Conservation (phyloP, 2,888 invertebrate species). For the Tethea ocularis region DNA sequence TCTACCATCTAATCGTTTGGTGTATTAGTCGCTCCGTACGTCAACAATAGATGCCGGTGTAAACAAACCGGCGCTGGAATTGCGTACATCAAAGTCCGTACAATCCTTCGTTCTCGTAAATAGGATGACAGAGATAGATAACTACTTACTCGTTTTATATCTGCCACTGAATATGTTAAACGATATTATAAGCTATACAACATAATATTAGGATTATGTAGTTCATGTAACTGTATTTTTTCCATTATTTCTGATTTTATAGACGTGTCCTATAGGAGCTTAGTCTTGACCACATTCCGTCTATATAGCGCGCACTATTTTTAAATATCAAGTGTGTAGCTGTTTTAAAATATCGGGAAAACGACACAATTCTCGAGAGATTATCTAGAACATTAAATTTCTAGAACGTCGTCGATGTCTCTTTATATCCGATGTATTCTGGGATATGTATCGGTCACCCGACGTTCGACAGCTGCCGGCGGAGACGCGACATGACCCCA, state of each 20-base stretch:
- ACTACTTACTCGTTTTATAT: background rate
- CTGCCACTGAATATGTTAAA: background rate
- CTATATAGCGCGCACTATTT: slow-evolving; percentile 34
- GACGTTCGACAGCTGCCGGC: slow-evolving; percentile 73
- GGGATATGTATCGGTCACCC: slow-evolving; percentile 61
- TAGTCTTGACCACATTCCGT: background rate
- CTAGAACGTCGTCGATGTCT: slow-evolving; percentile 56
- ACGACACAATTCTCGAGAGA: slow-evolving; percentile 32
- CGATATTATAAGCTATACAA: background rate
- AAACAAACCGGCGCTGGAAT: slow-evolving; percentile 63
- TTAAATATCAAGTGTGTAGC: slow-evolving; percentile 31
- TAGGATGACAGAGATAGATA: background rate
- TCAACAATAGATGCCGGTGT: slow-evolving; percentile 52
- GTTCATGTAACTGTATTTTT: too few species aligned
- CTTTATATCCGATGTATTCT: slow-evolving; percentile 71
- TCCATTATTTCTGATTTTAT: too few species aligned
- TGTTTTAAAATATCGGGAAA: slow-evolving; percentile 42
- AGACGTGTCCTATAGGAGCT: background rate
- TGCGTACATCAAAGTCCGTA: slow-evolving; percentile 27
- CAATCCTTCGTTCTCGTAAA: background rate
- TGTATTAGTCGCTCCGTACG: slow-evolving; percentile 12
- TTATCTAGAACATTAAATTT: slow-evolving; percentile 58
- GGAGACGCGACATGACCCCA: slow-evolving; percentile 60
- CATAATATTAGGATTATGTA: too few species aligned
- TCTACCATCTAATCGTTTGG: slow-evolving; percentile 2